Base-by-base conservation (phyloP, 37 sponge, comb jelly and placozoan genomes). In the Aphrocallistes beatrix region DNA sequence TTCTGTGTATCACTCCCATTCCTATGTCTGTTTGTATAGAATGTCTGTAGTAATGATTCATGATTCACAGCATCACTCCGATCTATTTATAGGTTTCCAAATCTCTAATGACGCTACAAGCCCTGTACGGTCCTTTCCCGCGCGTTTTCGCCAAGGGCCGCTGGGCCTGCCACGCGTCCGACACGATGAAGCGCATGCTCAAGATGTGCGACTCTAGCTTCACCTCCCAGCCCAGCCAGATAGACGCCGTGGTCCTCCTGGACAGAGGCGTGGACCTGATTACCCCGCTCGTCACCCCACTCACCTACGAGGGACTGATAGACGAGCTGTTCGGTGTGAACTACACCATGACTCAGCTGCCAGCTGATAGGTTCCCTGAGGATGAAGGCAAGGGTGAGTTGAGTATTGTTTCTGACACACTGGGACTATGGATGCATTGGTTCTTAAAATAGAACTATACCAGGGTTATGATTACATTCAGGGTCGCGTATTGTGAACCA, bases 281-380 rank as follows among this genome's bases (percentile, higher is more conserved):
- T 39, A 93, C 99, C 28, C 92, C 94, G 38, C 88, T 99, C 69
- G 90, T 90, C 75, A 91, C 99, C 1, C 99, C 92, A 51, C 89
- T 99, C 50, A 99, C 99, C 10, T 93, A 95, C 39, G 99, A 99
- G 85, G 99, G 96, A 34, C 90, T 99, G 36, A 90, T 99, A 50
- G 96, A 99, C 83, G 94, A 95, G 87, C 51, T 94, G 1, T 95
- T 89, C 84, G 92, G 93, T 42, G 92, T 99, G 42, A 92, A 88
- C 48, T 84, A 94, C 51, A 85, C 93, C 89, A 45, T 60, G 34
- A 13, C 75, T 19, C 75, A 60, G 34, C 75, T 60, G 34, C 75
- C 75, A 60, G 75, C 75, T 60, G 75, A 60, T 60, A 3, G 75
- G 34, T 60, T 60, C 75, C 75, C 75, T 19, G 75, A 60, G n/a